A percentile compares a stretch with the other conserved stretches of the same genome.
These are phyloP conservation scores for Plecturocebus donacophilus DNA, from an alignment of 2,113 vertebrate species.

Conservation along the genomic window DNA sequence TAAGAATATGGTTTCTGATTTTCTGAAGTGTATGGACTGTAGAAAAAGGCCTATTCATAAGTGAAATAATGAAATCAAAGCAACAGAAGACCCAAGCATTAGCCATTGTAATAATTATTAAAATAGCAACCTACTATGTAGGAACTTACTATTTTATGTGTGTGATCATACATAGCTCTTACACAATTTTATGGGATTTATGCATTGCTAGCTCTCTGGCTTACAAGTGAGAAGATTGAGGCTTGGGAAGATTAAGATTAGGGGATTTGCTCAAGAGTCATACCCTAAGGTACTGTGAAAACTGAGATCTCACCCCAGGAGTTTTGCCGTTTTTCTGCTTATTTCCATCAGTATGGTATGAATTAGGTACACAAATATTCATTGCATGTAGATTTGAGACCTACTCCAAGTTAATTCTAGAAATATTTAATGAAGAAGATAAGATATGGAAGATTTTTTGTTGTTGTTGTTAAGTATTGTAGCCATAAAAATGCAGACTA, in stretches of 20 bases:
- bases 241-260: not conserved
- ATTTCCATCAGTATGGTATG: not conserved
- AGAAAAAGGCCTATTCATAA: not conserved
- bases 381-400: not conserved
- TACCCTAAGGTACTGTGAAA: not conserved
- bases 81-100: not conserved
- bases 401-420: not conserved
- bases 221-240: not conserved
- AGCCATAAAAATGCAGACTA: not conserved
- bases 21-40: not conserved
- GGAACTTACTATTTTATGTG: not conserved
- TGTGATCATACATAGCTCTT: fast-evolving
- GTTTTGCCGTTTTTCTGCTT: not conserved
- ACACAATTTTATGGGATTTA: not conserved
- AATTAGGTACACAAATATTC: not conserved
- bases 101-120: not conserved
- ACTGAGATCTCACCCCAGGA: not conserved
- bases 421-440: not conserved
- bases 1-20: not conserved
- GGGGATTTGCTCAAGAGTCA: not conserved
- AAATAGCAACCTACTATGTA: not conserved
- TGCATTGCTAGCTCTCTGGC: fast-evolving
- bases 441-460: not conserved
- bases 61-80: not conserved
- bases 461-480: not conserved